phyloP scores from a whole-genome alignment of 2,888 invertebrate genomes.

The Diachrysia chrysitis region DNA sequence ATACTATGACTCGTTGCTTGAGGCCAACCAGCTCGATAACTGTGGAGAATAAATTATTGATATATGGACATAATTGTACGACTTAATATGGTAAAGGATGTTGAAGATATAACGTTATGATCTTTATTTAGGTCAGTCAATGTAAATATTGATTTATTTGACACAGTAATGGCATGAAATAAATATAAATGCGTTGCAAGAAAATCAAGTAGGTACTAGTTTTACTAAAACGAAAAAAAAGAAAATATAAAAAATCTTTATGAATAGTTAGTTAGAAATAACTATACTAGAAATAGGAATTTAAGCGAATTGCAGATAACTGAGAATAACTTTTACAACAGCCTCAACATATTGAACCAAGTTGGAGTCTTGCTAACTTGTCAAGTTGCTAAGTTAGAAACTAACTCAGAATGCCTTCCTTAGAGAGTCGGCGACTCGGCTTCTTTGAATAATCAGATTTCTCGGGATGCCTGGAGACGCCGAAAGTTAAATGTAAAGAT shows the following conservation, averaged over 20 bases:
- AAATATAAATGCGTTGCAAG: not conserved
- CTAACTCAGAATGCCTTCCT: slow-evolving; percentile 23
- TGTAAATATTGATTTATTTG: slow-evolving; percentile 3
- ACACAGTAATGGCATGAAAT: not conserved
- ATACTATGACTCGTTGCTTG: slow-evolving; percentile 92
- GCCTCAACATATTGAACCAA: slow-evolving; percentile 25
- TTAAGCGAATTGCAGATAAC: not conserved
- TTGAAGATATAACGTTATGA: slow-evolving; percentile 25
- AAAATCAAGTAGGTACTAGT: not conserved
- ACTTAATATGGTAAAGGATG: slow-evolving; percentile 32
- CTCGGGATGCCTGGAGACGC: slow-evolving; percentile 12
- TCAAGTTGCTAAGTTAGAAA: slow-evolving; percentile 24
- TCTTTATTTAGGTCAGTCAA: slow-evolving; percentile 12
- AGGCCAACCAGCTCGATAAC: slow-evolving; percentile 94
- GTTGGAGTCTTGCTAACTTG: slow-evolving; percentile 21
- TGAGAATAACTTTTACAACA: slow-evolving; percentile 22
- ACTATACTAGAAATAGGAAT: slow-evolving; percentile 11
- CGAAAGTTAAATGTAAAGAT: slow-evolving; percentile 1
- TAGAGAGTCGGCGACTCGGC: slow-evolving; percentile 21
- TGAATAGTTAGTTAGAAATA: not conserved
- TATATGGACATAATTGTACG: slow-evolving; percentile 31
- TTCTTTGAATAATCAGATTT: slow-evolving; percentile 21
- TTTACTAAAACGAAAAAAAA: not conserved
- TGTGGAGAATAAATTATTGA: slow-evolving; percentile 71
- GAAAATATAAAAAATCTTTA: not conserved